Conservation (phyloP, 2,113 vertebrate species). For the Aphyosemion australe region DNA sequence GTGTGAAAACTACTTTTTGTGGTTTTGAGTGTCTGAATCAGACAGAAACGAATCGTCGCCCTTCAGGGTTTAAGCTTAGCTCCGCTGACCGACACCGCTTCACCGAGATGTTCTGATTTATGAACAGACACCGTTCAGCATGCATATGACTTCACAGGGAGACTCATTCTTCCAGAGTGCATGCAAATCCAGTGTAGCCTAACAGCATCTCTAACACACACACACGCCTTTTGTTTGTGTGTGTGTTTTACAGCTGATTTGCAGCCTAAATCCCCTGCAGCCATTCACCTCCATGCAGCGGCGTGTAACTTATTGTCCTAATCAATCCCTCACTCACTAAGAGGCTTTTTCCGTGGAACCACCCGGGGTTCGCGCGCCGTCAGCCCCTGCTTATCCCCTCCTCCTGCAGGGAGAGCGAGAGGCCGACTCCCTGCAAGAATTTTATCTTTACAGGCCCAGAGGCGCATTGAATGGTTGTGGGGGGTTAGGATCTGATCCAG, state of each 20-base stretch:
- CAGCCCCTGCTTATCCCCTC: constrained; percentile 41
- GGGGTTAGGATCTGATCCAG: constrained; percentile 32
- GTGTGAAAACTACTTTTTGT: too few relatives aligned
- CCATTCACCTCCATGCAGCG: constrained; percentile 37
- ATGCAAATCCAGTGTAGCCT: constrained; percentile 21
- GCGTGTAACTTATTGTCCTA: constrained; percentile 61
- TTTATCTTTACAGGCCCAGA: constrained; percentile 50
- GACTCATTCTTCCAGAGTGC: neutral
- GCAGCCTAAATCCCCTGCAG: constrained; percentile 26
- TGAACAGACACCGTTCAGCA: constrained; percentile 12
- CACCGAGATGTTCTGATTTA: constrained; percentile 31
- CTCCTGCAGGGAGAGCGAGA: constrained; percentile 31
- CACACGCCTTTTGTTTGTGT: constrained; percentile 25
- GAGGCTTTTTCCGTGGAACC: constrained; percentile 56
- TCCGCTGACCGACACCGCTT: too few relatives aligned
- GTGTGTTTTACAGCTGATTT: constrained; percentile 51
- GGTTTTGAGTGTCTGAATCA: too few relatives aligned
- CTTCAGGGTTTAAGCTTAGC: too few relatives aligned
- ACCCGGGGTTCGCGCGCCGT: constrained; percentile 41
- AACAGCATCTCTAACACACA: neutral
- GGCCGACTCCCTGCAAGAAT: constrained; percentile 37
- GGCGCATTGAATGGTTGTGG: constrained; percentile 18
- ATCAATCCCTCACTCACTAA: constrained; percentile 65
- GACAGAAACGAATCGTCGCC: too few relatives aligned
- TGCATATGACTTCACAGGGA: constrained; percentile 9